A percentile compares a stretch with the other conserved stretches of the same genome.
phyloP scores from a whole-genome alignment of 2,113 vertebrate species.

The Nerophis ophidion region DNA sequence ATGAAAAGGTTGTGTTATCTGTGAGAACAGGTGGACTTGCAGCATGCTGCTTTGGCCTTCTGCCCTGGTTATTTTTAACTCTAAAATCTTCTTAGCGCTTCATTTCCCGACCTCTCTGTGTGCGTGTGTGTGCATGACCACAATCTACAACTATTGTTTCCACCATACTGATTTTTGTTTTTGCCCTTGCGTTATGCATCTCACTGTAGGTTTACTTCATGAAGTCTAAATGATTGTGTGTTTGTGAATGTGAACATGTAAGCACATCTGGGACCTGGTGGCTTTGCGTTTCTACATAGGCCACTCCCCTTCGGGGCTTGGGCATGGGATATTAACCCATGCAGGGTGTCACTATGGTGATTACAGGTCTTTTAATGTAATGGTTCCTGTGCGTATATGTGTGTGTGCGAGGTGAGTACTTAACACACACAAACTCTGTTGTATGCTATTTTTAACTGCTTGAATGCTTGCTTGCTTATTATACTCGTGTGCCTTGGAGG shows the following conservation, averaged over 20 bases:
- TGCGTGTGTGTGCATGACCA: not conserved
- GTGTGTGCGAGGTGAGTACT: constrained; percentile 59
- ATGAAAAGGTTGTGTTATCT: constrained; percentile 6
- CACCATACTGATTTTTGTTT: constrained; percentile 33
- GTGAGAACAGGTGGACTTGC: constrained; percentile 16
- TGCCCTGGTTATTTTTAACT: constrained; percentile 70
- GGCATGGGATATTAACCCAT: constrained; percentile 48
- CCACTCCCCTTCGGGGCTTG: constrained; percentile 38
- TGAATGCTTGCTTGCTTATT: constrained; percentile 38
- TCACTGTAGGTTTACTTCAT: constrained; percentile 6
- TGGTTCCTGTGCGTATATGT: constrained; percentile 15
- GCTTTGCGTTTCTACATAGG: constrained; percentile 42
- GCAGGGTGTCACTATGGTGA: constrained; percentile 22
- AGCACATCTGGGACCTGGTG: constrained; percentile 53
- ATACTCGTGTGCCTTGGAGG: constrained; percentile 18
- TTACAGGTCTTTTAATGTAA: not conserved
- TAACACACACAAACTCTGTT: constrained; percentile 34
- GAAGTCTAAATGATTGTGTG: constrained; percentile 6
- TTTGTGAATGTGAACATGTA: constrained; percentile 30
- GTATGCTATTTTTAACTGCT: constrained; percentile 55
- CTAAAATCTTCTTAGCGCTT: constrained; percentile 71
- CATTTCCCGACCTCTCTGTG: constrained; percentile 54
- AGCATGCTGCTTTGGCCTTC: constrained; percentile 38
- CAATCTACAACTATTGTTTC: constrained; percentile 28
- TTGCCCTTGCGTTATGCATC: constrained; percentile 21